Evolutionary conservation across 2,888 invertebrate genomes (phyloP).

Genomic region (Muscina levida): DNA sequence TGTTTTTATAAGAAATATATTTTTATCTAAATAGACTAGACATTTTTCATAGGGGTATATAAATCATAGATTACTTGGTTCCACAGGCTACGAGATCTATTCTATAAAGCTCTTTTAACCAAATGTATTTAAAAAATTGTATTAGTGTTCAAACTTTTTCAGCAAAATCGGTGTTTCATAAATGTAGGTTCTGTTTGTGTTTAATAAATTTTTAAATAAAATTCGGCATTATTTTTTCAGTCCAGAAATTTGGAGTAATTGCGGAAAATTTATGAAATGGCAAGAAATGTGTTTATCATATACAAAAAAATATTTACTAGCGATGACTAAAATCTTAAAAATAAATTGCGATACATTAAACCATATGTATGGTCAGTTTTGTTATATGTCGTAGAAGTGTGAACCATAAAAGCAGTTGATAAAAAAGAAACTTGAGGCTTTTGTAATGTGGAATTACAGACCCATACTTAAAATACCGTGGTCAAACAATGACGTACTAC

Average conservation of each 20-base stretch:
- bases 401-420: constrained; percentile 6
- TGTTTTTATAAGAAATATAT: no score
- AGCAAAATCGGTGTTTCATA: neutral
- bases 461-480: neutral
- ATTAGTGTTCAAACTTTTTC: neutral
- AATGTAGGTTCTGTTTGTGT: neutral
- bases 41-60: no score
- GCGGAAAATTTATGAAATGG: neutral
- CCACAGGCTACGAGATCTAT: no score
- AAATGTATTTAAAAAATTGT: neutral
- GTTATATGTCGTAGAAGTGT: neutral
- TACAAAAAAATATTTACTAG: neutral
- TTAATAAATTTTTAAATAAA: neutral
- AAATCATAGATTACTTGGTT: no score
- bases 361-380: neutral
- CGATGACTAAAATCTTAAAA: neutral
- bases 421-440: neutral
- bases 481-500: neutral
- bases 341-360: neutral
- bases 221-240: neutral
- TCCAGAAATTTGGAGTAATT: neutral
- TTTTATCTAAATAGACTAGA: no score
- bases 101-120: neutral
- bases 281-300: neutral
- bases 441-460: neutral